phyloP scores from a whole-genome alignment of 92 coral and sea anemone genomes.

The Blastomussa wellsi region DNA sequence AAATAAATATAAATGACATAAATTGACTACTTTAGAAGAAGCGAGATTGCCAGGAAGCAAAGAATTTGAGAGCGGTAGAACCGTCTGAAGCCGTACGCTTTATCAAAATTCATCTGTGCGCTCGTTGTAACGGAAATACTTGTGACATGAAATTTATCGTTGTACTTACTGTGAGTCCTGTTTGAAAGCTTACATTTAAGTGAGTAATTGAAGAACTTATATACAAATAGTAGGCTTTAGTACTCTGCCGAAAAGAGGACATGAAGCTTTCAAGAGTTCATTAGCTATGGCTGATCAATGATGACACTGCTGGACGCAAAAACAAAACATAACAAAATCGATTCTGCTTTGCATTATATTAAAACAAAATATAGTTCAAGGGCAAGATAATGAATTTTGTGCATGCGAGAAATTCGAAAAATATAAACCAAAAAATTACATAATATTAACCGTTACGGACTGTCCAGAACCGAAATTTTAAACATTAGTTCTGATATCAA shows the following conservation, averaged over 20 bases:
- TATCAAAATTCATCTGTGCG: neutral
- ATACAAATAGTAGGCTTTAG: too few species aligned
- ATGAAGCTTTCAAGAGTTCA: neutral
- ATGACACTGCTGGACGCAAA: neutral
- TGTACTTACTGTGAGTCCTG: neutral
- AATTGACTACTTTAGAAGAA: neutral
- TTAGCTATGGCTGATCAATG: neutral
- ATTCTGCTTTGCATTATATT: neutral
- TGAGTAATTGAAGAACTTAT: neutral
- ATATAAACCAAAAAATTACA: neutral
- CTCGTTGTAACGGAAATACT: neutral
- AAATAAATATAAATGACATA: neutral
- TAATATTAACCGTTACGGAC: neutral
- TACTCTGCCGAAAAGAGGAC: neutral
- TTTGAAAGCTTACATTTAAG: neutral
- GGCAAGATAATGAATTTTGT: neutral
- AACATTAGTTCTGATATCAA: neutral
- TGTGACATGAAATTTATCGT: neutral
- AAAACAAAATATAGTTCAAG: neutral
- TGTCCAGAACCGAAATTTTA: neutral
- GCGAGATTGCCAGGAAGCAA: neutral
- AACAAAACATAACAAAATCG: too few species aligned
- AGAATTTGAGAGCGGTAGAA: neutral
- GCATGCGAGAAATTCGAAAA: neutral
- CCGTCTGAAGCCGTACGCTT: neutral